Conservation (phyloP, 2,797 vertebrate genomes). For the Manis pentadactyla region DNA sequence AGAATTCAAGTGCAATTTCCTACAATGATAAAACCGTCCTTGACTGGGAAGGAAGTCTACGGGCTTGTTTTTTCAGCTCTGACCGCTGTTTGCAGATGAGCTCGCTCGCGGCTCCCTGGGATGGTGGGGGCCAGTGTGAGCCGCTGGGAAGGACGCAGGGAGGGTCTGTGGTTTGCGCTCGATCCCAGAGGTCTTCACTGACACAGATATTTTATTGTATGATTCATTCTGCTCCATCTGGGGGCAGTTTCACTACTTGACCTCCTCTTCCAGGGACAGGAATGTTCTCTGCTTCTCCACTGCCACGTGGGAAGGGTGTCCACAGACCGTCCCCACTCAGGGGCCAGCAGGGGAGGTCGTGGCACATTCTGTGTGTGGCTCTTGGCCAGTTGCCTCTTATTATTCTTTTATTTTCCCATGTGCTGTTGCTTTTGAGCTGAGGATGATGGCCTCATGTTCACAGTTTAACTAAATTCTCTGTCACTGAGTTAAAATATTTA, state of each 20-base stretch:
- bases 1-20: neutral
- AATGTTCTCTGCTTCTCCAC: neutral
- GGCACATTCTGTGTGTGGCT: neutral
- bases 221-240: neutral
- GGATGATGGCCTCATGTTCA: neutral
- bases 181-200: neutral
- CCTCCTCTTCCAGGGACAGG: neutral
- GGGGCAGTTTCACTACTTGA: neutral
- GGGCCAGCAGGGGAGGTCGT: neutral
- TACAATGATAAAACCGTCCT: neutral
- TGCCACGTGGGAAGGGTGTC: accelerated
- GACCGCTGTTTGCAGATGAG: neutral
- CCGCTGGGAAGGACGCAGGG: accelerated
- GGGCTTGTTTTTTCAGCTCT: neutral
- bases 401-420: neutral
- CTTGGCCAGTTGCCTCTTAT: neutral
- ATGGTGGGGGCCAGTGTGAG: neutral
- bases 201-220: neutral
- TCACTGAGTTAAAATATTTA: neutral
- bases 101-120: neutral
- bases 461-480: neutral
- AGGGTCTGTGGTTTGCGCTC: neutral
- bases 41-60: neutral
- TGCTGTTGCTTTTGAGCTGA: neutral
- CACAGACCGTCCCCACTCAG: accelerated